Conservation (phyloP, 1,140 invertebrate genomes). For the Sitophilus oryzae region DNA sequence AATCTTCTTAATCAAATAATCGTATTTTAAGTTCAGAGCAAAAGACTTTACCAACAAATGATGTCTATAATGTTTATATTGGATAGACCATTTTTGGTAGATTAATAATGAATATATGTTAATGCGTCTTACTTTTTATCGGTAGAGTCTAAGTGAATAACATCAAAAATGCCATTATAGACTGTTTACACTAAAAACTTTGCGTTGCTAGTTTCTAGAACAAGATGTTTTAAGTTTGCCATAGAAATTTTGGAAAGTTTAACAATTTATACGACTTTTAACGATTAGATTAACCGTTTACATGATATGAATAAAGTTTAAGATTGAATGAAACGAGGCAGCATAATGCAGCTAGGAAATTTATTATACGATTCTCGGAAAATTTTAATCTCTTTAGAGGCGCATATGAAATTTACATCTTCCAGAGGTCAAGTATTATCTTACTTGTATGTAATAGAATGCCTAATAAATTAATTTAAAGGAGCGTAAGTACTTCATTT, state of each 20-base stretch:
- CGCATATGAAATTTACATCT: slow-evolving; percentile 5
- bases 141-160: no score
- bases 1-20: no score
- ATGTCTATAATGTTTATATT: no score
- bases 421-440: slow-evolving; percentile 7
- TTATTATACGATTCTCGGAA: slow-evolving; percentile 9
- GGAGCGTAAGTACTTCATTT: no score
- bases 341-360: slow-evolving; percentile 16
- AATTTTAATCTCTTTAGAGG: slow-evolving; percentile 15
- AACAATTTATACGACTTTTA: slow-evolving; percentile 22
- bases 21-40: no score
- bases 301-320: slow-evolving; percentile 23
- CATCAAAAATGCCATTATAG: slow-evolving; percentile 2
- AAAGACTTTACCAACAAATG: no score
- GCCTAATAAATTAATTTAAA: no score
- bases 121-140: background rate
- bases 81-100: no score
- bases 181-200: slow-evolving; percentile 13
- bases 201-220: slow-evolving; percentile 6
- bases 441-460: background rate
- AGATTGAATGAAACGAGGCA: slow-evolving; percentile 15
- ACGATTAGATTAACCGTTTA: slow-evolving; percentile 14
- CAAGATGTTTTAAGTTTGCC: slow-evolving; percentile 8
- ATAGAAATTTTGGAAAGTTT: slow-evolving; percentile 19
- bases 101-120: slow-evolving; percentile 1